phyloP scores from a whole-genome alignment of 2,888 invertebrate species.

The Meandrusa payeni region DNA sequence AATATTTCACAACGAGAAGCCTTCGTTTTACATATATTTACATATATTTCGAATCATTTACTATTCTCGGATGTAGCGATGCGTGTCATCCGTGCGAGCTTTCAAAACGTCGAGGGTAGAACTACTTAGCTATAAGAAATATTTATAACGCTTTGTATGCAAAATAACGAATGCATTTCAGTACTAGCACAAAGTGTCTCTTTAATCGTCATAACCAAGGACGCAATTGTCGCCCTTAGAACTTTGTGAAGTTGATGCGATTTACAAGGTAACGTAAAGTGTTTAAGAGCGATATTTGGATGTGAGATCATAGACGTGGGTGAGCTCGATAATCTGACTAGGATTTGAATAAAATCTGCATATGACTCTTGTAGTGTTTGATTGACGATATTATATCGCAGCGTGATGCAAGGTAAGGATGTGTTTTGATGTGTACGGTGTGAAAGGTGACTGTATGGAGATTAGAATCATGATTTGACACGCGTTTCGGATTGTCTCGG shows the following conservation, averaged over 20 bases:
- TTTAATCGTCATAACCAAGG: conserved; percentile 43
- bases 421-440: conserved; percentile 41
- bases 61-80: conserved; percentile 57
- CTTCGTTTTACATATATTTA: conserved; percentile 67
- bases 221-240: conserved; percentile 57
- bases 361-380: conserved; percentile 59
- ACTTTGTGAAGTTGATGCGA: conserved; percentile 38
- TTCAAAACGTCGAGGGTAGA: conserved; percentile 60
- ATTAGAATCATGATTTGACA: conserved; percentile 69
- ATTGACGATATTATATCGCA: conserved; percentile 53
- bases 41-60: conserved; percentile 61
- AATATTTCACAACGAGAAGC: conserved; percentile 50
- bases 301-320: conserved; percentile 49
- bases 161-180: conserved; percentile 69
- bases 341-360: conserved; percentile 66
- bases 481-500: conserved; percentile 52
- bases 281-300: conserved; percentile 39
- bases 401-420: conserved; percentile 54
- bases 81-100: conserved; percentile 66
- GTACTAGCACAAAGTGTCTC: conserved; percentile 49
- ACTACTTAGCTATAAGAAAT: conserved; percentile 64
- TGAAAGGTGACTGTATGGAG: conserved; percentile 75
- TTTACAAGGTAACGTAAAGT: conserved; percentile 34
- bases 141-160: conserved; percentile 80
- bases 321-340: conserved; percentile 48